Evolutionary conservation across 1,140 invertebrate genomes (phyloP).

Genomic region (Drosophila lini): DNA sequence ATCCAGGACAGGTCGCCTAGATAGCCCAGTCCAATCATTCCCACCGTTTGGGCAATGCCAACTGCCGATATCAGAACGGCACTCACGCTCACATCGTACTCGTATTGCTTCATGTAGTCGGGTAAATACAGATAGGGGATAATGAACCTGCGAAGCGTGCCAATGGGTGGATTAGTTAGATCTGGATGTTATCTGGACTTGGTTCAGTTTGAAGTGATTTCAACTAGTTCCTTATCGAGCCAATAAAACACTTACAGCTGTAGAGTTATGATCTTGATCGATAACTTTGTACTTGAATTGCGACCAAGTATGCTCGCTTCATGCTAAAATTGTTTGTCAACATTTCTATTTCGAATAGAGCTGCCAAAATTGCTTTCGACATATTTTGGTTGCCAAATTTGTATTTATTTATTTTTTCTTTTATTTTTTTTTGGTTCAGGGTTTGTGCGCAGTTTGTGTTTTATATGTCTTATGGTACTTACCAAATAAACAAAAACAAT

Average conservation of each 20-base stretch:
- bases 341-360: slow-evolving; percentile 31
- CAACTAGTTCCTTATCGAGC: slow-evolving; percentile 38
- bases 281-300: slow-evolving; percentile 6
- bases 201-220: slow-evolving; percentile 19
- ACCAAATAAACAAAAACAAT: slow-evolving; percentile 93
- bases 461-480: slow-evolving; percentile 41
- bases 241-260: slow-evolving; percentile 2
- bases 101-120: slow-evolving; percentile 88
- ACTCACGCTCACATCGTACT: slow-evolving; percentile 89
- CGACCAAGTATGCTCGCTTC: not conserved
- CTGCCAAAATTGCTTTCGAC: slow-evolving; percentile 52
- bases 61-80: slow-evolving; percentile 92
- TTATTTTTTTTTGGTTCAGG: not conserved
- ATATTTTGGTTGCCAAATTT: slow-evolving; percentile 30
- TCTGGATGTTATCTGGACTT: not conserved
- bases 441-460: slow-evolving; percentile 41
- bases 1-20: slow-evolving; percentile 95
- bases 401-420: slow-evolving; percentile 14
- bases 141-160: slow-evolving; percentile 87
- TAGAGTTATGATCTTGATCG: slow-evolving; percentile 2
- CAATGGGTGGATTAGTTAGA: slow-evolving; percentile 15
- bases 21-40: slow-evolving; percentile 95
- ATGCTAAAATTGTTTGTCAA: slow-evolving; percentile 6
- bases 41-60: slow-evolving; percentile 94
- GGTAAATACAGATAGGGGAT: slow-evolving; percentile 95